Conservation (phyloP, 2,797 vertebrate species). For the Ispidina picta region DNA sequence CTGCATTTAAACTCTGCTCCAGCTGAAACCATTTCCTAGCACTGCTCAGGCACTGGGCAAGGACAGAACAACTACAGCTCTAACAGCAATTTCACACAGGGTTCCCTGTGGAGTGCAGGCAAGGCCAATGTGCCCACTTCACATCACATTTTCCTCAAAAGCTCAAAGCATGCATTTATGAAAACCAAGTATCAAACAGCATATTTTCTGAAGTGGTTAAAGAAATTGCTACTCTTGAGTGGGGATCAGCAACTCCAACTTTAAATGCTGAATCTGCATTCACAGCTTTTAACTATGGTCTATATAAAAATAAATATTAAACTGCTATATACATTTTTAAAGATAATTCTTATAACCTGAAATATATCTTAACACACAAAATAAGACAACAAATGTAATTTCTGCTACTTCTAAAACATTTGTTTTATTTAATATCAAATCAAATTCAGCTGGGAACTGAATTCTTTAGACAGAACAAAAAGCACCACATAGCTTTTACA, state of each 20-base stretch:
- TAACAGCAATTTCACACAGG: neutral
- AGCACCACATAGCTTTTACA: neutral
- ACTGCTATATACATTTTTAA: fast-evolving
- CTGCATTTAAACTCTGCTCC: neutral
- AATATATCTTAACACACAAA: neutral
- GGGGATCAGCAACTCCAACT: neutral
- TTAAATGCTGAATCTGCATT: neutral
- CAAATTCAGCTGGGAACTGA: neutral
- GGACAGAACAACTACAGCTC: neutral
- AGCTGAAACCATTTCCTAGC: neutral
- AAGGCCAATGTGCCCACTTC: neutral
- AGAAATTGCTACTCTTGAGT: neutral
- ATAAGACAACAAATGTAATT: neutral
- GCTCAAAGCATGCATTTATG: neutral
- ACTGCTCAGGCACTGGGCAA: neutral
- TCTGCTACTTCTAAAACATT: neutral
- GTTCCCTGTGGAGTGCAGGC: fast-evolving
- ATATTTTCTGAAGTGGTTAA: neutral
- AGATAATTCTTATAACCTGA: neutral
- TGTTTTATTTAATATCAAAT: neutral
- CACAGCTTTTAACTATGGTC: neutral
- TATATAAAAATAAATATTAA: neutral
- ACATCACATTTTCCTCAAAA: neutral
- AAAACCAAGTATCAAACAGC: neutral
- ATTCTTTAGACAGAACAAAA: neutral